Evolutionary conservation across 2,113 vertebrate genomes (phyloP).

Genomic region (Pterocles orientalis): DNA sequence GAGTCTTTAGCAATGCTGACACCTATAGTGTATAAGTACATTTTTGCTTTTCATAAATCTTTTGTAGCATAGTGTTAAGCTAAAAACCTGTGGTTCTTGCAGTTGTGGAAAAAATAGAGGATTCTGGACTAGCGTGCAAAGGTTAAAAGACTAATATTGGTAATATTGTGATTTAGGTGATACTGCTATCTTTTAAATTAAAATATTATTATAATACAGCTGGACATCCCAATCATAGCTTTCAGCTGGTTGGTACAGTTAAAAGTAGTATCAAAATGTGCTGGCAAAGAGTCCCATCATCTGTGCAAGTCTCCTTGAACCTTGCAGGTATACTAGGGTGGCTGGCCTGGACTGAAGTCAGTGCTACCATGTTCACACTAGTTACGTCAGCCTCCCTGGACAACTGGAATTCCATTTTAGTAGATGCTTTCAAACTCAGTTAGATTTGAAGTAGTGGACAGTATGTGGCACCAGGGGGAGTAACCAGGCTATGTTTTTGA

Average conservation of each 20-base stretch:
- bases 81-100: background rate
- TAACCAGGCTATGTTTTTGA: background rate
- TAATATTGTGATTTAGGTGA: background rate
- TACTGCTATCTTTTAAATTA: background rate
- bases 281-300: background rate
- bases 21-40: background rate
- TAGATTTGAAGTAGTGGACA: background rate
- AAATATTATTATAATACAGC: background rate
- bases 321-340: background rate
- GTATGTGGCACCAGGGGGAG: constrained; percentile 50
- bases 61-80: background rate
- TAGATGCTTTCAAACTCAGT: background rate
- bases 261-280: background rate
- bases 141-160: background rate
- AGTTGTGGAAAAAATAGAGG: background rate
- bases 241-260: background rate
- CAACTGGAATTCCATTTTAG: background rate
- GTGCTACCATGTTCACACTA: background rate
- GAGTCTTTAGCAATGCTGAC: background rate
- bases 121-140: background rate
- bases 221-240: background rate
- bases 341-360: background rate
- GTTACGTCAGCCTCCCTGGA: background rate
- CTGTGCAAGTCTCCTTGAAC: background rate
- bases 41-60: background rate